These are phyloP conservation scores for Podarcis muralis DNA, from an alignment of 2,113 vertebrate genomes.

Conservation along the genomic window DNA sequence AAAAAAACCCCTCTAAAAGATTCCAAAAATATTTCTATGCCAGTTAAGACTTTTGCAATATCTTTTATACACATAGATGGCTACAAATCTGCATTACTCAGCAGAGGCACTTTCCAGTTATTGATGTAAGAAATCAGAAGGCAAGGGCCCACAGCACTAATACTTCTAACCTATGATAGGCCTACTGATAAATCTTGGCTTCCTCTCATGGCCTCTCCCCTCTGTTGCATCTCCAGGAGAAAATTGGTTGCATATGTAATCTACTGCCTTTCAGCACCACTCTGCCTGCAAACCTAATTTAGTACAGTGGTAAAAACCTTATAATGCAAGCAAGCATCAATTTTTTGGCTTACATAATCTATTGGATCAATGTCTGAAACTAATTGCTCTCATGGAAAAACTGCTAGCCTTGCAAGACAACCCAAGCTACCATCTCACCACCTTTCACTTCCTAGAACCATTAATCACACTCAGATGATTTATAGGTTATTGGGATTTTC, in stretches of 20 bases:
- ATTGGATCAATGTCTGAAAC: slow-evolving; percentile 44
- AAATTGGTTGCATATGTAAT: slow-evolving; percentile 65
- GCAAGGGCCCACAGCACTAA: slow-evolving; percentile 40
- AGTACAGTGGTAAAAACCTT: slow-evolving; percentile 53
- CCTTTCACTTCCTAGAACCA: slow-evolving; percentile 53
- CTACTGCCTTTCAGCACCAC: slow-evolving; percentile 49
- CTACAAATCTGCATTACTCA: slow-evolving; percentile 47
- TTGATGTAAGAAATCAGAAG: slow-evolving; percentile 47
- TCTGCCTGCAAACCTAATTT: slow-evolving; percentile 63
- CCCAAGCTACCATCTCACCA: slow-evolving; percentile 46
- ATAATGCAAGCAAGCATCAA: slow-evolving; percentile 52
- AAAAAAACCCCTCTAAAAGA: slow-evolving; percentile 64
- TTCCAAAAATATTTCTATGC: slow-evolving; percentile 65
- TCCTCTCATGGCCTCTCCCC: slow-evolving; percentile 53
- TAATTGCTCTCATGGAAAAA: slow-evolving; percentile 42
- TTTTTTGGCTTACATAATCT: slow-evolving; percentile 51
- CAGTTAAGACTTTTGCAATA: slow-evolving; percentile 57
- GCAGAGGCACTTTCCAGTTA: slow-evolving; percentile 35
- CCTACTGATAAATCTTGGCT: slow-evolving; percentile 57
- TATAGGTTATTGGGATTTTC: slow-evolving; percentile 60
- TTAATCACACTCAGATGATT: slow-evolving; percentile 60
- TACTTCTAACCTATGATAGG: slow-evolving; percentile 38
- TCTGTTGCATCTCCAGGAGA: slow-evolving; percentile 48
- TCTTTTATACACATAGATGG: slow-evolving; percentile 38
- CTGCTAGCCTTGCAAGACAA: slow-evolving; percentile 59